Conservation (phyloP, 2,888 invertebrate species). For the Agriopis leucophaearia region DNA sequence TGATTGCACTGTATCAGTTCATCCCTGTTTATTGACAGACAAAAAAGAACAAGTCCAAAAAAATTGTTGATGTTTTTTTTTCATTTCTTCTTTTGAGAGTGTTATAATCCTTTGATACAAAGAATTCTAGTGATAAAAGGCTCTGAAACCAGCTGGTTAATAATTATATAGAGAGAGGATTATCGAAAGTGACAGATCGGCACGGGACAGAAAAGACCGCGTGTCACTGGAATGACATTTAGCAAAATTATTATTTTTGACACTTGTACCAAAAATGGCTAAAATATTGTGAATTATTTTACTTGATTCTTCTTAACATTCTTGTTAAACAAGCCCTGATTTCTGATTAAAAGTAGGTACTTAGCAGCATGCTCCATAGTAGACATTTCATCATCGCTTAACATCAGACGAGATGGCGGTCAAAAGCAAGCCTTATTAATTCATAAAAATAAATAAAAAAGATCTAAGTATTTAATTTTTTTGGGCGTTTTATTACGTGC, state of each 20-base stretch:
- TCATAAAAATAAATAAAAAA: too few species aligned
- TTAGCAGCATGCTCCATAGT: too few species aligned
- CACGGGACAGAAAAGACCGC: constrained; percentile 3
- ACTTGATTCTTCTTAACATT: too few species aligned
- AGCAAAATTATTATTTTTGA: not conserved
- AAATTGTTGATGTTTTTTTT: constrained; percentile 19
- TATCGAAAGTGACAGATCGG: constrained; percentile 14
- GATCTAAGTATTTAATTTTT: too few species aligned
- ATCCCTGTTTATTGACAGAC: constrained; percentile 23
- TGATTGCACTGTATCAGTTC: not conserved
- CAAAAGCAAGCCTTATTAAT: too few species aligned
- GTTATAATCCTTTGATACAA: constrained; percentile 21
- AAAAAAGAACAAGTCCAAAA: constrained; percentile 15
- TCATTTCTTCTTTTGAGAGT: constrained; percentile 1
- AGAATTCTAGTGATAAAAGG: constrained; percentile 5
- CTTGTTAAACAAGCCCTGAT: too few species aligned
- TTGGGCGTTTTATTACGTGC: too few species aligned
- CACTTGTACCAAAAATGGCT: too few species aligned
- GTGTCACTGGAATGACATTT: not conserved
- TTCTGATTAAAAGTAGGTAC: too few species aligned
- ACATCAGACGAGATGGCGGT: too few species aligned
- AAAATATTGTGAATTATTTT: too few species aligned
- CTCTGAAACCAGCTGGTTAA: constrained; percentile 3
- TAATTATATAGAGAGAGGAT: constrained; percentile 16
- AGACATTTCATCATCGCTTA: too few species aligned